Conservation (phyloP, 2,888 invertebrate genomes). For the Lasioglossum leucozonium region DNA sequence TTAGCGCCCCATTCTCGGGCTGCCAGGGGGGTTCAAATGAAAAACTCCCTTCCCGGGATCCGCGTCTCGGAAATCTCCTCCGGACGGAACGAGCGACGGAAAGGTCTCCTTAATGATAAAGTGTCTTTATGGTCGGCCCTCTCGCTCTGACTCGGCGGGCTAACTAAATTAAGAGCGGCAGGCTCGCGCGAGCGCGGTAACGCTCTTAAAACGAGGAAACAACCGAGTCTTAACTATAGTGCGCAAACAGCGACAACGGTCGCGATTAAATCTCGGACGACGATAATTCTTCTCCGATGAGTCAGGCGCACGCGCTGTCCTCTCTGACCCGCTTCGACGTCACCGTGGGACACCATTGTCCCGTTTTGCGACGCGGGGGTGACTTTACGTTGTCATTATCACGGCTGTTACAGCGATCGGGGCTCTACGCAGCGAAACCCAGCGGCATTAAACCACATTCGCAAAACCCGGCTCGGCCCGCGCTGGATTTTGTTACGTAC, state of each 20-base stretch:
- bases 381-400: conserved; percentile 54
- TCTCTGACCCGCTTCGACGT: conserved; percentile 21
- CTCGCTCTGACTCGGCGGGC: conserved; percentile 38
- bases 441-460: conserved; percentile 12
- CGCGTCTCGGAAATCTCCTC: conserved; percentile 41
- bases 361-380: conserved; percentile 16
- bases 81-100: conserved; percentile 34
- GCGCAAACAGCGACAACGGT: conserved; percentile 49
- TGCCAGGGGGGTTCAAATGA: conserved; percentile 29
- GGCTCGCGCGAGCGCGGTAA: conserved; percentile 8
- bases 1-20: conserved; percentile 24
- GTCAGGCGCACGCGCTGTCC: conserved; percentile 22
- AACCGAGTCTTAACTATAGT: conserved; percentile 51
- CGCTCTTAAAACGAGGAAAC: conserved; percentile 52
- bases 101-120: conserved; percentile 54
- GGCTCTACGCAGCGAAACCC: conserved; percentile 33
- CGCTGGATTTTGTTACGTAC: not conserved
- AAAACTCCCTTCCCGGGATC: conserved; percentile 34
- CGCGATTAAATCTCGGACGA: conserved; percentile 57
- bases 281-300: conserved; percentile 55
- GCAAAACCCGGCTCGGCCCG: not conserved
- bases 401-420: conserved; percentile 44
- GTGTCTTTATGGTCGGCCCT: conserved; percentile 38
- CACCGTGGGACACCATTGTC: conserved; percentile 40
- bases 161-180: conserved; percentile 57